These are phyloP conservation scores for Picus viridis DNA, from an alignment of 2,797 vertebrate species.

Conservation along the genomic window DNA sequence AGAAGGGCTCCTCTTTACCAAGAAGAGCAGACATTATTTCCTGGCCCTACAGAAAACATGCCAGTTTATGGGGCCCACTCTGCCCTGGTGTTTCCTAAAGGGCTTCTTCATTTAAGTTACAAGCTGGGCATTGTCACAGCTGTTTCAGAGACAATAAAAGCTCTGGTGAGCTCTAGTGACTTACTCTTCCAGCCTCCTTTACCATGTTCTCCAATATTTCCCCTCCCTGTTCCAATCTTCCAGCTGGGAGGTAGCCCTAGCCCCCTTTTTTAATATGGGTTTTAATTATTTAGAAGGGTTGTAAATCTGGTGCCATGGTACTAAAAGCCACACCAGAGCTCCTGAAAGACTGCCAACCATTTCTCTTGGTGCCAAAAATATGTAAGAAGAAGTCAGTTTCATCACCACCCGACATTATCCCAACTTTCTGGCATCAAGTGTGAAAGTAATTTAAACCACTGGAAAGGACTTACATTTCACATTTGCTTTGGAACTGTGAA, in stretches of 20 bases:
- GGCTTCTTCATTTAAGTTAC: not conserved
- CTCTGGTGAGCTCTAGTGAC: not conserved
- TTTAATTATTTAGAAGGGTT: slow-evolving; percentile 64
- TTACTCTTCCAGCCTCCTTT: slow-evolving; percentile 16
- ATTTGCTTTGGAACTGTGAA: slow-evolving; percentile 41
- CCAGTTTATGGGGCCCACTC: not conserved
- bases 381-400: slow-evolving; percentile 42
- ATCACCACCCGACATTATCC: slow-evolving; percentile 45
- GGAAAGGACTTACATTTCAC: slow-evolving; percentile 26
- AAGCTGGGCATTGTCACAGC: not conserved
- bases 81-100: not conserved
- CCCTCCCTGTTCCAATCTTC: slow-evolving; percentile 33
- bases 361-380: slow-evolving; percentile 35
- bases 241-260: slow-evolving; percentile 51
- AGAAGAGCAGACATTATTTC: not conserved
- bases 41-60: not conserved
- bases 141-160: slow-evolving; percentile 13
- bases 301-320: slow-evolving; percentile 57
- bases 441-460: slow-evolving; percentile 53
- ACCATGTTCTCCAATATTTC: not conserved
- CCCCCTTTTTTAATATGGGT: slow-evolving; percentile 44
- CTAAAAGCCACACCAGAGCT: slow-evolving; percentile 51
- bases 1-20: not conserved
- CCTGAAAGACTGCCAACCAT: slow-evolving; percentile 35
- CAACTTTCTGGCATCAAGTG: slow-evolving; percentile 49